These are phyloP conservation scores for Molorchus minor DNA, from an alignment of 2,888 invertebrate species.

Conservation along the genomic window DNA sequence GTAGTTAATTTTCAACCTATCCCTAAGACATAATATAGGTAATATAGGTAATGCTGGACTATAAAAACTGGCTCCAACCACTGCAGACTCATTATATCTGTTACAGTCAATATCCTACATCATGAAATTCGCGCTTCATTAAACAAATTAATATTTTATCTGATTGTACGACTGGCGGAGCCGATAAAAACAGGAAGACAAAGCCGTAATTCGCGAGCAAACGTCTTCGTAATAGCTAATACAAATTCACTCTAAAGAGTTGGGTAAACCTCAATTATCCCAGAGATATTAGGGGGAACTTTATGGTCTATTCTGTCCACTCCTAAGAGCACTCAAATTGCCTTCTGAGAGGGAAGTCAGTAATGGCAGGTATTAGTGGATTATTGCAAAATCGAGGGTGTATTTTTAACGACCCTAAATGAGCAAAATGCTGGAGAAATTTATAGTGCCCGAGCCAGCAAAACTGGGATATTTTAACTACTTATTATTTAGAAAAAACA, in stretches of 20 bases:
- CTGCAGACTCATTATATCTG: no score
- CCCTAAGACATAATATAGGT: no score
- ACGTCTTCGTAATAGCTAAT: not conserved
- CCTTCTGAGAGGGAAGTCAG: not conserved
- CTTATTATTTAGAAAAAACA: no score
- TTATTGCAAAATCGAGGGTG: not conserved
- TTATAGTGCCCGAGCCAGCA: no score
- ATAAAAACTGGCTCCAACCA: no score
- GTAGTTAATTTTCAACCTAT: no score
- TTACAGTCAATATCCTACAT: not conserved
- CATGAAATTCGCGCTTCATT: not conserved
- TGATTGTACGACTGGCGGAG: not conserved
- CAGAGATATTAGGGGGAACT: not conserved
- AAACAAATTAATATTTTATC: not conserved
- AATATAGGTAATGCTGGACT: no score
- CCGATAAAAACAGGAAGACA: not conserved
- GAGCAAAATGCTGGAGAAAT: no score
- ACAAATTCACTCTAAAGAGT: not conserved
- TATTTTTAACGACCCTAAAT: no score
- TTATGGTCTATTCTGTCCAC: not conserved
- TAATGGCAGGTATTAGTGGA: not conserved
- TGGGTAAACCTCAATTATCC: not conserved
- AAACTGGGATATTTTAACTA: no score
- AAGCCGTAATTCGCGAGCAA: not conserved
- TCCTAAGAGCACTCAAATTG: not conserved